phyloP scores from a whole-genome alignment of 1,140 invertebrate genomes.

The Megathymus violae region DNA sequence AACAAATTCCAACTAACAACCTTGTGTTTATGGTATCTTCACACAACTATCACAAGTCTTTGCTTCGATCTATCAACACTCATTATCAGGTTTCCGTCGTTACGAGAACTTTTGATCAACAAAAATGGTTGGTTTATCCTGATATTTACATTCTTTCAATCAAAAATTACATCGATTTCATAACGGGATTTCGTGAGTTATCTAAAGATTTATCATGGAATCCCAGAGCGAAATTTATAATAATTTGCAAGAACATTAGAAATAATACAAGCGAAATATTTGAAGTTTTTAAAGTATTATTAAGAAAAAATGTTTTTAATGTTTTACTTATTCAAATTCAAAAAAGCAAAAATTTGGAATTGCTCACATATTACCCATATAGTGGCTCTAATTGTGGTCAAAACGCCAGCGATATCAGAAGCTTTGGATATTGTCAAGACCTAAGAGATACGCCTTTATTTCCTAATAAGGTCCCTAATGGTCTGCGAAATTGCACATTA shows the following conservation, averaged over 20 bases:
- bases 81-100: conserved; percentile 38
- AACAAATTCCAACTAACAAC: conserved; percentile 23
- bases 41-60: neutral
- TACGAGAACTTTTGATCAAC: conserved; percentile 34
- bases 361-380: conserved; percentile 50
- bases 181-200: conserved; percentile 30
- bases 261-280: conserved; percentile 20
- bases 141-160: conserved; percentile 43
- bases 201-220: conserved; percentile 50
- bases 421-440: conserved; percentile 40
- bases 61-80: conserved; percentile 9
- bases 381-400: conserved; percentile 44
- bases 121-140: conserved; percentile 35
- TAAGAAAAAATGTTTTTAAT: conserved; percentile 41
- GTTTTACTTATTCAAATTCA: conserved; percentile 36
- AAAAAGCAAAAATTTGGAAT: conserved; percentile 25
- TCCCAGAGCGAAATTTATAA: conserved; percentile 45
- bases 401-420: conserved; percentile 31
- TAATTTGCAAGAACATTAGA: conserved; percentile 27
- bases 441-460: conserved; percentile 32
- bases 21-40: conserved; percentile 25
- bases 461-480: conserved; percentile 29
- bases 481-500: conserved; percentile 44
- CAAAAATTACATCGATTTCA: conserved; percentile 36
- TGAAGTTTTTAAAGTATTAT: conserved; percentile 37